Evolutionary conservation across 1,140 invertebrate genomes (phyloP), one percentile per base, ranked within the genome.

Genomic region (Heliconius hewitsoni): DNA sequence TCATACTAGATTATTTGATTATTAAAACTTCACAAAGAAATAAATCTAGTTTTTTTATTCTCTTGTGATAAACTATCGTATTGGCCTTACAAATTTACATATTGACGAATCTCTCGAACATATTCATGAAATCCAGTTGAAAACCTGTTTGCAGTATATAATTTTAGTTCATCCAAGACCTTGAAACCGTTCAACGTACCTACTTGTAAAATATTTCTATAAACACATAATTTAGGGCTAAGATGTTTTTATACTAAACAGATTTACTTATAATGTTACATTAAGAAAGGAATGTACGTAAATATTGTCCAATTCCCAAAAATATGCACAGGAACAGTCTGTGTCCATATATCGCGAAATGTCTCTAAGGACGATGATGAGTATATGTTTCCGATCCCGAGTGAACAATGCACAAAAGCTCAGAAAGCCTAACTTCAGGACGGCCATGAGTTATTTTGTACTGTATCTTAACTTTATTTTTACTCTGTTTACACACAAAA

Each of bases 61-160:
- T 16, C 30, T 66, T 66, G n/a, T 66, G 11, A 16, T 30, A 30
- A 30, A 30, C 23, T 66, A 66, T 30, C 23, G 13, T n/a, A 11
- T 30, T 66, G 23, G 60, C 60, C 16, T 16, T 30, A 13, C 11
- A 66, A 66, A 66, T 66, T 30, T 30, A 30, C 60, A 66, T 66
- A 66, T 16, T 66, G 60, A 66, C 60, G 27, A 66, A 66, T 66
- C 5, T 66, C 13, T 66, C 60, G 27, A 13, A 66, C 13, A 66
- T 66, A 66, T 66, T 66, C 60, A 66, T 66, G 60, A 66, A 66
- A 27, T 66, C 60, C 60, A 66, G 60, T 66, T 66, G 60, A 6
- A 66, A 66, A 66, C 60, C 60, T 27, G 60, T 66, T 66, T 66
- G 23, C 8, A 16, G 13, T 8, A 66, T 66, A 66, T 66, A 66